Conservation (phyloP, 2,888 invertebrate genomes). For the Mayetiola destructor region DNA sequence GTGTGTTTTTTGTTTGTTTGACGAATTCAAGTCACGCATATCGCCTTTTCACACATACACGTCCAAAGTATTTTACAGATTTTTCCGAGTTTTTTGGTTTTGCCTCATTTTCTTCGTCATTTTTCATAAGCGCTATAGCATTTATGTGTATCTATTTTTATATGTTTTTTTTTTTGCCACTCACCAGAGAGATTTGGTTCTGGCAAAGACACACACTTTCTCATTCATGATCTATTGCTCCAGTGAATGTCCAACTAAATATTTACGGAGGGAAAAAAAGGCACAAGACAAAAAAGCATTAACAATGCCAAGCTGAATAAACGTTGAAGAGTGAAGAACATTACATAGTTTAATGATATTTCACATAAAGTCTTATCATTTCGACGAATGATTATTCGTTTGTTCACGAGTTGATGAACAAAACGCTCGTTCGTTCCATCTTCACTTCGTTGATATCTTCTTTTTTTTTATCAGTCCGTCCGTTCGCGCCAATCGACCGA, state of each 20-base stretch:
- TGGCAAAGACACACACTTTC: no score
- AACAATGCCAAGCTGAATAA: no score
- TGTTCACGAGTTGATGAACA: no score
- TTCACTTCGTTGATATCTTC: no score
- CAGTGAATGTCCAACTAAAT: neutral
- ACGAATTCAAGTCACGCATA: conserved; percentile 11
- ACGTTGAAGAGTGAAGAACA: no score
- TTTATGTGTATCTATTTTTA: neutral
- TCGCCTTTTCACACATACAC: conserved; percentile 10
- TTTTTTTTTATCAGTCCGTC: no score
- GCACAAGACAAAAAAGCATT: no score
- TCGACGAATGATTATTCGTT: conserved; percentile 1
- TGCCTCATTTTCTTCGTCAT: neutral
- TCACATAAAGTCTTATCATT: conserved; percentile 3
- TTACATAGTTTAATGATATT: neutral
- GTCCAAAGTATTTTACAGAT: neutral
- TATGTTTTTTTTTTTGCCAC: neutral
- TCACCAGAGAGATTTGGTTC: neutral
- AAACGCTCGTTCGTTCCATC: no score
- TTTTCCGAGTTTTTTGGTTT: neutral
- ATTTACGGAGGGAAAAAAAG: no score
- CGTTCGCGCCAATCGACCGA: neutral
- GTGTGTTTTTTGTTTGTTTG: neutral
- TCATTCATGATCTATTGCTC: neutral
- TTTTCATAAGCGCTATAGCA: no score